Conservation (phyloP, 2,888 invertebrate species). For the Dermolepida albohirtum region DNA sequence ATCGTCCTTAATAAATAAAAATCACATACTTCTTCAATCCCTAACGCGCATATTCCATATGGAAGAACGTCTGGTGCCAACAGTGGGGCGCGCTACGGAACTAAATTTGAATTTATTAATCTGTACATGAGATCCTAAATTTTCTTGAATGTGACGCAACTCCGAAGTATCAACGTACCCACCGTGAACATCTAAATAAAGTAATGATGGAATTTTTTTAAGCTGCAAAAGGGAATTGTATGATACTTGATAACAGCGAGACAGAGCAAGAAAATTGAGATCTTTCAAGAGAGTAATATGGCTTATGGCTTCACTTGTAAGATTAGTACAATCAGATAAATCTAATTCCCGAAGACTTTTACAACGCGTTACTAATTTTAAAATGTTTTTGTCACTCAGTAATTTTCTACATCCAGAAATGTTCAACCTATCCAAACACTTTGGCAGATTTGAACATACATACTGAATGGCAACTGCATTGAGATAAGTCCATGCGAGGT, state of each 20-base stretch:
- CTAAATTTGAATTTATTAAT: slow-evolving; percentile 84
- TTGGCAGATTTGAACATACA: slow-evolving; percentile 73
- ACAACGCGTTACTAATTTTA: slow-evolving; percentile 74
- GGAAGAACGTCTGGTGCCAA: slow-evolving; percentile 86
- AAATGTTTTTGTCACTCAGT: slow-evolving; percentile 78
- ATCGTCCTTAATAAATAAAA: neutral
- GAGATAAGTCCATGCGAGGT: slow-evolving; percentile 86
- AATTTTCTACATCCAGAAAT: slow-evolving; percentile 84
- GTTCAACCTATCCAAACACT: slow-evolving; percentile 79
- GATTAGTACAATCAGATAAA: slow-evolving; percentile 84
- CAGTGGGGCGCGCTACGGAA: slow-evolving; percentile 89
- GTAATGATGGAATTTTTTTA: slow-evolving; percentile 72
- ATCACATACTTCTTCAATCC: slow-evolving; percentile 25
- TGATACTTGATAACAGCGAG: slow-evolving; percentile 84
- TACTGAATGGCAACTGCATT: slow-evolving; percentile 71
- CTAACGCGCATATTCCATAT: slow-evolving; percentile 80
- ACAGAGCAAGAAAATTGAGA: slow-evolving; percentile 81
- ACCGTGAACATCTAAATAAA: slow-evolving; percentile 86
- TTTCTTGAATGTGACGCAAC: slow-evolving; percentile 68
- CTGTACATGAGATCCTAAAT: slow-evolving; percentile 70
- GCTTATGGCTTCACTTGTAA: slow-evolving; percentile 73
- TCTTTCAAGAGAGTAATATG: slow-evolving; percentile 70
- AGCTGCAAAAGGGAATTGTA: slow-evolving; percentile 76
- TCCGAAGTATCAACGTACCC: slow-evolving; percentile 76
- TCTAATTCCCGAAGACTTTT: slow-evolving; percentile 84